Base-by-base conservation (phyloP, 1,140 invertebrate species). In the Triops cancriformis region DNA sequence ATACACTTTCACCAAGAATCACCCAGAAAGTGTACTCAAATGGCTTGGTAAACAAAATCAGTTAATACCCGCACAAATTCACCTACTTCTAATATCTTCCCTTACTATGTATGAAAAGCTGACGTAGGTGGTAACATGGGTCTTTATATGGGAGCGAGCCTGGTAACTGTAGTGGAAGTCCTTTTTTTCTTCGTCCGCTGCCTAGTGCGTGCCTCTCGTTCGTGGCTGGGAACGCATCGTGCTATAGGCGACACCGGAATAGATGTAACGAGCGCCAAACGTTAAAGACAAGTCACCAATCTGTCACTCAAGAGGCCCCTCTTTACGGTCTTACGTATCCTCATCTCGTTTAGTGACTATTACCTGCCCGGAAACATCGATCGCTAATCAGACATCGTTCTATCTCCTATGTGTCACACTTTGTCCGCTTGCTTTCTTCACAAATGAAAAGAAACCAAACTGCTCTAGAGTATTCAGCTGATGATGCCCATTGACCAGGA, bases 41-140 rank as follows among this genome's bases (percentile, higher is more conserved):
- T 78, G 77, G 77, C 77, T 78, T 23, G 74, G 77, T 78, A 78
- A 51, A 43, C 18, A 14, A 23, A 43, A 7, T n/a, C n/a, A 23
- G 1, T 64, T 23, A 0, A 18, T 64, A 0, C 2, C 23, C 11
- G 14, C 14, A 64, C 6, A 23, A 64, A 11, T 11, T 1, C 5
- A n/a, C 23, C n/a, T n/a, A n/a, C 0, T 23, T 18, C 6, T 12
- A n/a, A 23, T 6, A 4, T 41, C 14, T 26, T 4, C 7, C 37
- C 26, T 64, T 64, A 64, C n/a, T n/a, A n/a, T 18, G 51, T 41
- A 12, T n/a, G 12, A 18, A 11, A 26, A 78, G 77, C 64, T 73
- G 77, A 78, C 42, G 77, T 78, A 14, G 77, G 77, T 26, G 77
- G 77, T 7, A 78, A 78, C 41, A 78, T 78, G 77, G 45, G 77